phyloP scores from a whole-genome alignment of 1,140 invertebrate species.

The Drosophila simulans region DNA sequence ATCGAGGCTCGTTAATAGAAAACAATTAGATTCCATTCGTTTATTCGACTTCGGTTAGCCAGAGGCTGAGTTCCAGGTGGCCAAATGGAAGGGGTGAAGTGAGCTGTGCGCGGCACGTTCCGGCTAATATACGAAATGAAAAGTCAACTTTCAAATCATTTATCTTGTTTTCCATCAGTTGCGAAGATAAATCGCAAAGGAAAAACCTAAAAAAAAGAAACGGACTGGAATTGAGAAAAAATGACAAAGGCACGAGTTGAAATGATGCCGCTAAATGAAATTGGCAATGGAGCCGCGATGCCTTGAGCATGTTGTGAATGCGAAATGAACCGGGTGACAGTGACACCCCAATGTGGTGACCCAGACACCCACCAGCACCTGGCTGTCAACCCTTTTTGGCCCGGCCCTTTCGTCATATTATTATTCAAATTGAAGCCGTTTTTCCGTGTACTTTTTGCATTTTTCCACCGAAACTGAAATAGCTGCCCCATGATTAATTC shows the following conservation, averaged over 20 bases:
- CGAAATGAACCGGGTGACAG: slow-evolving; percentile 74
- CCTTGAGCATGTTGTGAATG: slow-evolving; percentile 66
- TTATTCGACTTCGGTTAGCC: slow-evolving; percentile 5
- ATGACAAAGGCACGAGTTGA: slow-evolving; percentile 75
- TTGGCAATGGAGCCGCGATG: slow-evolving; percentile 62
- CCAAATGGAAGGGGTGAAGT: slow-evolving; percentile 16
- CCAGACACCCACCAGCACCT: slow-evolving; percentile 30
- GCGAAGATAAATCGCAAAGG: neutral
- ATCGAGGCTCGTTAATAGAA: slow-evolving; percentile 77
- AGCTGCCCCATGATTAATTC: slow-evolving; percentile 74
- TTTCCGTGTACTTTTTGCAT: slow-evolving; percentile 77
- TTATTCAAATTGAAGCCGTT: slow-evolving; percentile 72
- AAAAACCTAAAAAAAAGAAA: neutral
- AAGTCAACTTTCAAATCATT: slow-evolving; percentile 81
- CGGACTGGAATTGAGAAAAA: slow-evolving; percentile 42
- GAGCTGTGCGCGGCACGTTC: slow-evolving; percentile 60
- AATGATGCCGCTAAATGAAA: slow-evolving; percentile 81
- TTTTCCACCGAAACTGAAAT: slow-evolving; percentile 66
- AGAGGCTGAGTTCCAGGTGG: slow-evolving; percentile 12
- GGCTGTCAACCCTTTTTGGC: slow-evolving; percentile 56
- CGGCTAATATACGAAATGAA: slow-evolving; percentile 80
- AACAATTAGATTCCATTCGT: slow-evolving; percentile 60
- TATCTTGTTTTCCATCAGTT: slow-evolving; percentile 71
- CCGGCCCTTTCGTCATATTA: slow-evolving; percentile 55
- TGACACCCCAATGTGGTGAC: slow-evolving; percentile 49